Evolutionary conservation across 2,797 vertebrate species (phyloP).

Genomic region (Paratrypauchen microcephalus): DNA sequence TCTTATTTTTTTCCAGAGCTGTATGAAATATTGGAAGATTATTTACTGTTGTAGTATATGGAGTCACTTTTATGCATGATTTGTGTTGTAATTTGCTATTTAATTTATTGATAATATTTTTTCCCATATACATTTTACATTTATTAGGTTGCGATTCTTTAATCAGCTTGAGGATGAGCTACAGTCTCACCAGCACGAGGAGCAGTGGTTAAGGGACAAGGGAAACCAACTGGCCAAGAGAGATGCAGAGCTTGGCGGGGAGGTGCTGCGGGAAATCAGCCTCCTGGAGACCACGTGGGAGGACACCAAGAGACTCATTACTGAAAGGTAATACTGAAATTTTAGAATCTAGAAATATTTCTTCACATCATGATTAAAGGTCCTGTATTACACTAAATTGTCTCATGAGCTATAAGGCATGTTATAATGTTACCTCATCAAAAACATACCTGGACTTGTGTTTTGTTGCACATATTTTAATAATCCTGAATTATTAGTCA

Average conservation of each 20-base stretch:
- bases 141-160: constrained; percentile 86
- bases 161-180: constrained; percentile 94
- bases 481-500: no score
- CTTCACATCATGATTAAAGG: background rate
- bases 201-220: constrained; percentile 92
- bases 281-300: constrained; percentile 86
- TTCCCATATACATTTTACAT: background rate
- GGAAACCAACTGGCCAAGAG: constrained; percentile 90
- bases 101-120: no score
- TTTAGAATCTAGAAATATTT: background rate
- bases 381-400: no score
- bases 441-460: no score
- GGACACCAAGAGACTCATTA: constrained; percentile 87
- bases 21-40: no score
- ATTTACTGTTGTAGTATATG: background rate
- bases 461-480: no score
- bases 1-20: no score
- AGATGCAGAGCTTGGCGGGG: constrained; percentile 83
- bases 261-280: constrained; percentile 84
- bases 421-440: no score
- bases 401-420: no score
- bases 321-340: constrained; percentile 82
- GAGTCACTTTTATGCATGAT: background rate
- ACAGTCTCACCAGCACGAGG: constrained; percentile 91
- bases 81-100: background rate